Base-by-base conservation (phyloP, 1,140 invertebrate species). In the Tenebrio molitor region DNA sequence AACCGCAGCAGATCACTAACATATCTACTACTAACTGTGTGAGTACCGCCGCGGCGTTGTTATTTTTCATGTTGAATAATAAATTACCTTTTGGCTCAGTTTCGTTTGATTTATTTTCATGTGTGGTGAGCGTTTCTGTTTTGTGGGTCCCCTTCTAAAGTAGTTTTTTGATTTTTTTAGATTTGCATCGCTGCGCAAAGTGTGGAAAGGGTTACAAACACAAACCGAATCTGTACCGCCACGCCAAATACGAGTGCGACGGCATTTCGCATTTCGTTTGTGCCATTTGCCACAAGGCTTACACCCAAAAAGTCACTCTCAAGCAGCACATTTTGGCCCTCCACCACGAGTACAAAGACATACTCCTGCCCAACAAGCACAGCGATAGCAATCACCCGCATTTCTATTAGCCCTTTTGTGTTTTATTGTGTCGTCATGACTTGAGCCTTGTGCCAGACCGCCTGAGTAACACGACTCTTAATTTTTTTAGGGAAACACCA, bases 231-330 rank as follows among this genome's bases (percentile, higher is more conserved):
- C 69, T 80, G 23, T 70, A 72, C 7, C 71, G 85, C 50, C 86
- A 87, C 65, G 78, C 83, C 2, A 87, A 85, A 3, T 87, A 86
- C 68, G 86, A 87, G 74, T 87, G 86, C 67, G 84, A 85, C 15
- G 85, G 84, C 50, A 83, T 84, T 62, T 84, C 85, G 0, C 85
- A 85, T 81, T 87, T 86, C 71, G 81, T 83, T 36, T 86, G 86
- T 74, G 72, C 71, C 12, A 64, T 79, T 69, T 81, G 79, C 39
- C 64, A 69, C 12, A 79, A 79, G 41, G 69, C 44, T 23, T 80
- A 77, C 39, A 79, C 77, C 46, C 78, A 79, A 67, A 82, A 81
- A 69, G 74, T 67, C 21, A 58, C 50, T 5, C 50, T 58, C n/a
- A 58, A 58, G 15, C 50, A 58, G 23, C 50, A 58, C 12, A 29